phyloP scores from a whole-genome alignment of 2,888 invertebrate genomes.

The Chymomyza fuscimana region DNA sequence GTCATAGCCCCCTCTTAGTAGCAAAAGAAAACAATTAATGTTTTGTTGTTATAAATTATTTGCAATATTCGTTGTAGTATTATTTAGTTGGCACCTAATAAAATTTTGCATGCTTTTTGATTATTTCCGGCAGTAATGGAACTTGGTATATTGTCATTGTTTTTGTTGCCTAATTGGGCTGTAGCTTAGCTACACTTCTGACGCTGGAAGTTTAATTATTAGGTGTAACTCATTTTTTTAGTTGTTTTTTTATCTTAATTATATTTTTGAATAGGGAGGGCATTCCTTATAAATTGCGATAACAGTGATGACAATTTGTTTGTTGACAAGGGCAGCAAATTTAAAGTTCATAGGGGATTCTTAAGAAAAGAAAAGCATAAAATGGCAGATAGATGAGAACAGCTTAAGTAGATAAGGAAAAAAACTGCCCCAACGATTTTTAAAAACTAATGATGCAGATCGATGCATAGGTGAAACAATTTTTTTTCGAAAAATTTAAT shows the following conservation, averaged over 20 bases:
- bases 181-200: background rate
- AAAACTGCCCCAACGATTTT: too few relatives aligned
- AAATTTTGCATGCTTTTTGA: slow-evolving; percentile 14
- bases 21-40: slow-evolving; percentile 28
- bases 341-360: too few relatives aligned
- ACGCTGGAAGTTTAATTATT: background rate
- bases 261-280: background rate
- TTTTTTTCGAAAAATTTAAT: too few relatives aligned
- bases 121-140: slow-evolving; percentile 20
- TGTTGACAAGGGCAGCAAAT: too few relatives aligned
- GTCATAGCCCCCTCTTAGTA: slow-evolving; percentile 7
- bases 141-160: background rate
- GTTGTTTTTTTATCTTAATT: background rate
- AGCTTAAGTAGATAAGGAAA: too few relatives aligned
- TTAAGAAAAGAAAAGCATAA: too few relatives aligned
- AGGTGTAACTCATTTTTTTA: background rate
- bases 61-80: background rate
- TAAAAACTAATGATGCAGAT: too few relatives aligned
- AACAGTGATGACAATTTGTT: background rate
- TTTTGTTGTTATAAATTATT: slow-evolving; percentile 20
- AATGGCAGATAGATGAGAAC: too few relatives aligned
- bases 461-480: too few relatives aligned
- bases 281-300: background rate
- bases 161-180: background rate
- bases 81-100: slow-evolving; percentile 17